These are phyloP conservation scores for Xanthia icteritia DNA, from an alignment of 2,888 invertebrate species.

Conservation along the genomic window DNA sequence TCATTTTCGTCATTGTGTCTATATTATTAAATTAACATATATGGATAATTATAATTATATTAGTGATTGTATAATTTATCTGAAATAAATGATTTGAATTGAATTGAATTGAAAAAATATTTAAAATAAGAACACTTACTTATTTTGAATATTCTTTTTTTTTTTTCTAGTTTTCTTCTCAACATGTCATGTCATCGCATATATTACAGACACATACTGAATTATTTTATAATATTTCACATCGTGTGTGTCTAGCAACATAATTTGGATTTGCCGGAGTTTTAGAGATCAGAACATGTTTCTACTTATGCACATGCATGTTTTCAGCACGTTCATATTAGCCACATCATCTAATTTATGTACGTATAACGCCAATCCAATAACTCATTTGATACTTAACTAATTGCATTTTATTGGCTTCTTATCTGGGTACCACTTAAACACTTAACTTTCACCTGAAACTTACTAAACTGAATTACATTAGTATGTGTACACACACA, in stretches of 20 bases:
- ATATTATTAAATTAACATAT: no score
- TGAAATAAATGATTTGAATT: no score
- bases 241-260: neutral
- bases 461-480: conserved; percentile 62
- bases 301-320: neutral
- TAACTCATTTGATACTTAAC: conserved; percentile 31
- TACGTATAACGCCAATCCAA: conserved; percentile 17
- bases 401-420: conserved; percentile 37
- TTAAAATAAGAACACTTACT: neutral
- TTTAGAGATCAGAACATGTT: neutral
- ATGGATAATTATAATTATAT: no score
- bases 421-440: conserved; percentile 47
- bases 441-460: conserved; percentile 60
- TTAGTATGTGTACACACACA: conserved; percentile 69
- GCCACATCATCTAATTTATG: neutral
- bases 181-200: neutral
- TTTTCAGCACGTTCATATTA: neutral
- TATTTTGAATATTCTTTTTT: neutral
- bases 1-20: no score
- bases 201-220: neutral
- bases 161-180: neutral
- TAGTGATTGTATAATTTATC: no score
- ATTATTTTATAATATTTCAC: no score
- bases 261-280: neutral
- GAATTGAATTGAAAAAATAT: no score